phyloP scores from a whole-genome alignment of 64 coral and sea anemone genomes.

The Actinia equina region DNA sequence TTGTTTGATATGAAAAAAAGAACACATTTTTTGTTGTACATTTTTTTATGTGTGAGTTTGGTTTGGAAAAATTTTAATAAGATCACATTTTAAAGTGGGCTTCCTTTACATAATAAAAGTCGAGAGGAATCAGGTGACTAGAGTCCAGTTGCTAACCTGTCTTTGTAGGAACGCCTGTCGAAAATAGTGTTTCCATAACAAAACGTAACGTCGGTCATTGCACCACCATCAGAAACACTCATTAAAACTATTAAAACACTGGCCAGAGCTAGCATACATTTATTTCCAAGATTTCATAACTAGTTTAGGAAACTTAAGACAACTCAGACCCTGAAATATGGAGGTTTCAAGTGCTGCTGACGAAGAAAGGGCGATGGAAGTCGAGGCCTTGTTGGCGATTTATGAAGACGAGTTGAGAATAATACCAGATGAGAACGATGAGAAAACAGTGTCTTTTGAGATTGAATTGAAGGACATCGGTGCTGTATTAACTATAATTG shows the following conservation, averaged over 20 bases:
- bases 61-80: no score
- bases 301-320: not conserved
- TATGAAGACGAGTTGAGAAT: conserved; percentile 41
- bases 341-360: not conserved
- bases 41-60: no score
- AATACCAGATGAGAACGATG: not conserved
- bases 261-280: not conserved
- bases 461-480: conserved; percentile 22
- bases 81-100: no score
- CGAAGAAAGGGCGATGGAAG: conserved; percentile 32
- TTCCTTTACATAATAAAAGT: not conserved
- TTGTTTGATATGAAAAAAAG: no score
- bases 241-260: not conserved
- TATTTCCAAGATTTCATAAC: not conserved
- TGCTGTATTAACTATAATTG: conserved; percentile 17
- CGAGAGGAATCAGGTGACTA: not conserved
- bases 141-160: not conserved
- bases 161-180: not conserved
- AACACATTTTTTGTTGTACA: no score
- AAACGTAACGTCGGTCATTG: not conserved
- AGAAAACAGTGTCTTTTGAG: conserved; percentile 11
- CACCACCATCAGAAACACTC: not conserved
- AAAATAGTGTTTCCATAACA: not conserved
- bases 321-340: not conserved
- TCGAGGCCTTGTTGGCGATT: conserved; percentile 47